Conservation (phyloP, 2,888 invertebrate genomes). For the Eilema depressum region DNA sequence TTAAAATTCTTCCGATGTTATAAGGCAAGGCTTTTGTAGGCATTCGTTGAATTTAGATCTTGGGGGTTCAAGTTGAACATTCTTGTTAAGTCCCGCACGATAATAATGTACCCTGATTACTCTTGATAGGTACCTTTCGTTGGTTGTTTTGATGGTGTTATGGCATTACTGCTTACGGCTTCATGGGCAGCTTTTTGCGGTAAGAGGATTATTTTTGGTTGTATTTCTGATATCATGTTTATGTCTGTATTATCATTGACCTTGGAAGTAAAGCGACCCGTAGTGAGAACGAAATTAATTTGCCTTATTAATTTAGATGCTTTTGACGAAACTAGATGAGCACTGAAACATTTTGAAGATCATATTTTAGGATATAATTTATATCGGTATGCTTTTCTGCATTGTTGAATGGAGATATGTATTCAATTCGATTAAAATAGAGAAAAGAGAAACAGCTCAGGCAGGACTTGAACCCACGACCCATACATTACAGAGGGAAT, state of each 20-base stretch:
- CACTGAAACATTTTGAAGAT: too few species aligned
- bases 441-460: too few species aligned
- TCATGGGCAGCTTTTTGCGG: neutral
- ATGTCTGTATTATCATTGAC: neutral
- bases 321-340: too few species aligned
- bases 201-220: neutral
- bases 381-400: too few species aligned
- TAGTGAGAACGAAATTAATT: neutral
- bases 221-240: neutral
- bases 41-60: conserved; percentile 68
- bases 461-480: too few species aligned
- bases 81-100: conserved; percentile 52
- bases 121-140: conserved; percentile 46
- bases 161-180: conserved; percentile 3
- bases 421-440: too few species aligned
- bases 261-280: neutral
- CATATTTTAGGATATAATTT: too few species aligned
- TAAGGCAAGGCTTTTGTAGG: conserved; percentile 70
- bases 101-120: conserved; percentile 54
- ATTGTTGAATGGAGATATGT: too few species aligned
- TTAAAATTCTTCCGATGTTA: conserved; percentile 84
- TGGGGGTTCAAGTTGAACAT: conserved; percentile 47
- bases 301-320: neutral
- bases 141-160: conserved; percentile 35
- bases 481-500: too few species aligned